Conservation (phyloP, 2,888 invertebrate species). For the Orthosia gracilis region DNA sequence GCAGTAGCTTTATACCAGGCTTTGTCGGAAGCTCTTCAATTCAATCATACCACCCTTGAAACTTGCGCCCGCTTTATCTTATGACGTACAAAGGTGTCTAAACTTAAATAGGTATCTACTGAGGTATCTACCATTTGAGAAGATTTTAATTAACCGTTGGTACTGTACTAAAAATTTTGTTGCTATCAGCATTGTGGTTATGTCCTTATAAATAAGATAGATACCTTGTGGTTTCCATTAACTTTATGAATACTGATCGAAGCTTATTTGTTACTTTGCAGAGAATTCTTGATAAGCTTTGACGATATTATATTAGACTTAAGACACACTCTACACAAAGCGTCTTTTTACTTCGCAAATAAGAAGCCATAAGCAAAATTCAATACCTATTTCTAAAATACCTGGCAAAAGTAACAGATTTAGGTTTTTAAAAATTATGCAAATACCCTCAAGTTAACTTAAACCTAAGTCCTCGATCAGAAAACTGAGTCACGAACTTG, state of each 20-base stretch:
- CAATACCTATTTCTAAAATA: constrained; percentile 5
- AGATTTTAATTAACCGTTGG: background rate
- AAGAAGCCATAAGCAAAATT: background rate
- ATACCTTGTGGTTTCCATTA: background rate
- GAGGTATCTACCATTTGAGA: background rate
- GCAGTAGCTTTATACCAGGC: background rate
- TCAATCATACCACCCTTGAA: constrained; percentile 27
- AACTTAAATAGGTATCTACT: background rate
- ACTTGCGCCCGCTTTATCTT: background rate
- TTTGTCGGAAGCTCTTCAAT: constrained; percentile 4
- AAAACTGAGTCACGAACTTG: constrained; percentile 39
- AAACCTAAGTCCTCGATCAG: constrained; percentile 23
- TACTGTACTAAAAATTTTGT: background rate
- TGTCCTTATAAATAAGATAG: background rate
- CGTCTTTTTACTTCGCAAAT: background rate
- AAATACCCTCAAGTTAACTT: constrained; percentile 6
- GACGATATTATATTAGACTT: background rate
- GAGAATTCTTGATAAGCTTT: background rate
- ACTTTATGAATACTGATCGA: background rate
- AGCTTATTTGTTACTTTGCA: background rate
- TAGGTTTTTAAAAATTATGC: too few relatives aligned
- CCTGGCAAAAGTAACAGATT: too few relatives aligned
- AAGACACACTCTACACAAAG: background rate
- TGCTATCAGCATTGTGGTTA: background rate
- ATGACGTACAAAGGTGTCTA: background rate